phyloP scores from a whole-genome alignment of 2,888 invertebrate species.

The Portevinia maculata region DNA sequence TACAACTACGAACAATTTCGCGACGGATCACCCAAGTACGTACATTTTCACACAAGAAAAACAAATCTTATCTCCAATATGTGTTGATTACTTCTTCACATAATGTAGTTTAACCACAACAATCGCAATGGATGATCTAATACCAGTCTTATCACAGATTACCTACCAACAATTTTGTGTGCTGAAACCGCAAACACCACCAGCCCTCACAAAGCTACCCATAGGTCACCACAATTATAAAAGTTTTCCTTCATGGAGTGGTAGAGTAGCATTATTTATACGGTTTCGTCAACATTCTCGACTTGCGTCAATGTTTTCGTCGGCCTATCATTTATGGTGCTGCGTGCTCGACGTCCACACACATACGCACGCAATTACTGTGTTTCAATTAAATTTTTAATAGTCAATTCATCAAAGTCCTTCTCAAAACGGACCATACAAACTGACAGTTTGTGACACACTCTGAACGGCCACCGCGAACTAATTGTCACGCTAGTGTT shows the following conservation, averaged over 20 bases:
- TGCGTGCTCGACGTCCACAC: constrained; percentile 11
- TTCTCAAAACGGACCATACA: constrained; percentile 18
- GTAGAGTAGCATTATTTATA: neutral
- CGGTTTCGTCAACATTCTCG: constrained; percentile 19
- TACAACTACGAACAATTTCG: too few relatives aligned
- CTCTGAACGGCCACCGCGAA: constrained; percentile 6
- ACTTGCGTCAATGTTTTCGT: constrained; percentile 54
- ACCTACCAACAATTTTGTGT: constrained; percentile 12
- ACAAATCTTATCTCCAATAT: too few relatives aligned
- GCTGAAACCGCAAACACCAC: constrained; percentile 9
- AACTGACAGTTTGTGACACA: constrained; percentile 32
- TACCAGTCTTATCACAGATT: constrained; percentile 18
- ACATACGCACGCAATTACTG: constrained; percentile 13
- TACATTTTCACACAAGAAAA: too few relatives aligned
- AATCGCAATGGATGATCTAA: constrained; percentile 31
- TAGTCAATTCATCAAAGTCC: constrained; percentile 65
- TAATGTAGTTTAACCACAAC: neutral
- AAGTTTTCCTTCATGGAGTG: too few relatives aligned
- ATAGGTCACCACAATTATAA: constrained; percentile 17
- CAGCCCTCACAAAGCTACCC: constrained; percentile 6
- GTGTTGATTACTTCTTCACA: neutral
- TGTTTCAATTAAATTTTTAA: constrained; percentile 60
- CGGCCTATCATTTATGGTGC: constrained; percentile 29
- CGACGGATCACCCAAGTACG: too few relatives aligned
- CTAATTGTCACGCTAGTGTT: constrained; percentile 26